Percentiles rank a stretch among this genome's conserved stretches.
Conservation (phyloP, 2,113 vertebrate species). For the Elaphurus davidianus region DNA sequence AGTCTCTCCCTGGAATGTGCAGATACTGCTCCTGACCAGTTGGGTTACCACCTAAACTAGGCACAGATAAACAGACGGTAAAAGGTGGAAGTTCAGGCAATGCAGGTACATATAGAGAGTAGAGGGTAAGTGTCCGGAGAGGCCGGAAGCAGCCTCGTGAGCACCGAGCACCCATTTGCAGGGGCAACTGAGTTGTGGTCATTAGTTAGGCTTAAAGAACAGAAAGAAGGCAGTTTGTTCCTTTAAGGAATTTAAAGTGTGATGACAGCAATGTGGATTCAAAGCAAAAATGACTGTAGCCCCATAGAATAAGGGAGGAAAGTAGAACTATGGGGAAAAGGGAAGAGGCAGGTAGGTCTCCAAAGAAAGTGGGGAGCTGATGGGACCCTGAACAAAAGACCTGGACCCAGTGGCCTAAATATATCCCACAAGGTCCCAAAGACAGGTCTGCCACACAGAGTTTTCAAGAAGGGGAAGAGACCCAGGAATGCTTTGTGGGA, state of each 20-base stretch:
- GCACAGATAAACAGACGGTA: neutral
- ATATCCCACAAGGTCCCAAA: neutral
- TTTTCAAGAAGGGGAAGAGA: neutral
- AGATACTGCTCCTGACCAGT: neutral
- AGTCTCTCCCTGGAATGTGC: neutral
- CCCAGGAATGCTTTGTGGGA: neutral
- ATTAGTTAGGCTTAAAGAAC: neutral
- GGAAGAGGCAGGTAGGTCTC: neutral
- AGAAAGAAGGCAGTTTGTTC: neutral
- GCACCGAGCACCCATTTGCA: neutral
- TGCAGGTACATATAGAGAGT: neutral
- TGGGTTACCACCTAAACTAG: neutral
- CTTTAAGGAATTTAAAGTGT: neutral
- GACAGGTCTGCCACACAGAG: neutral
- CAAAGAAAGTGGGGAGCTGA: neutral
- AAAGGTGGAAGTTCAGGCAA: constrained; percentile 10
- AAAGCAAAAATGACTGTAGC: neutral
- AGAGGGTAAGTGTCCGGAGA: constrained; percentile 1
- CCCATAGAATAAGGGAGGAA: neutral
- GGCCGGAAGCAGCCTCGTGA: neutral
- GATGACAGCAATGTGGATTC: neutral
- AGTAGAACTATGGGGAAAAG: neutral
- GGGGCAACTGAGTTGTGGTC: neutral
- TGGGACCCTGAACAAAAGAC: neutral
- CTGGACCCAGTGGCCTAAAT: neutral